Evolutionary conservation across 2,797 vertebrate genomes (phyloP).

Genomic region (Characodon lateralis): DNA sequence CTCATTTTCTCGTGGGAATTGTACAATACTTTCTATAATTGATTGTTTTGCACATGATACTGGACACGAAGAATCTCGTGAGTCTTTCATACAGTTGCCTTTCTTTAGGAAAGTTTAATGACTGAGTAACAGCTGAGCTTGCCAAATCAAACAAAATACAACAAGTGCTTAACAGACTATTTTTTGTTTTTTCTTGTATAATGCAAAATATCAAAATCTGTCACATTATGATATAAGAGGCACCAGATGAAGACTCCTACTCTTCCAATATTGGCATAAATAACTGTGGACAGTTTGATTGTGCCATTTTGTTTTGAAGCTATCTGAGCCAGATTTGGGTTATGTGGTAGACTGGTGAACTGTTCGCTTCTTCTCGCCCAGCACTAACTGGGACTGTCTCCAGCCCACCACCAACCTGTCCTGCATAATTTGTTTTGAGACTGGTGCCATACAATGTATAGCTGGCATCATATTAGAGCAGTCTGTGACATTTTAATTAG

Average conservation of each 20-base stretch:
- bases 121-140: not conserved
- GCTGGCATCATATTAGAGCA: not conserved
- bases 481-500: not conserved
- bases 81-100: no score
- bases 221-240: slow-evolving; percentile 44
- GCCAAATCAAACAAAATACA: not conserved
- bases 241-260: slow-evolving; percentile 67
- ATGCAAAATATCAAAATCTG: slow-evolving; percentile 23
- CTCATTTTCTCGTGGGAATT: not conserved
- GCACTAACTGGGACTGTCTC: slow-evolving; percentile 35
- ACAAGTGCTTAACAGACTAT: not conserved
- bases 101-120: not conserved
- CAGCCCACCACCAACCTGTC: slow-evolving; percentile 37
- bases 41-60: not conserved
- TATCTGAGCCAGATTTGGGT: slow-evolving; percentile 28
- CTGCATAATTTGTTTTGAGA: slow-evolving; percentile 16
- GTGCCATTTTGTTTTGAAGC: slow-evolving; percentile 33
- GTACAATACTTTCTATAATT: not conserved
- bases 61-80: not conserved
- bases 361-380: slow-evolving; percentile 17
- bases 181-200: not conserved
- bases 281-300: slow-evolving; percentile 27
- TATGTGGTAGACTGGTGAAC: slow-evolving; percentile 49
- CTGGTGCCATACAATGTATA: not conserved
- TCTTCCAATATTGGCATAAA: slow-evolving; percentile 40